Percentiles rank a stretch among this genome's conserved stretches.
Conservation (phyloP, 1,140 invertebrate species). For the Pseudomyrmex dendroicus region DNA sequence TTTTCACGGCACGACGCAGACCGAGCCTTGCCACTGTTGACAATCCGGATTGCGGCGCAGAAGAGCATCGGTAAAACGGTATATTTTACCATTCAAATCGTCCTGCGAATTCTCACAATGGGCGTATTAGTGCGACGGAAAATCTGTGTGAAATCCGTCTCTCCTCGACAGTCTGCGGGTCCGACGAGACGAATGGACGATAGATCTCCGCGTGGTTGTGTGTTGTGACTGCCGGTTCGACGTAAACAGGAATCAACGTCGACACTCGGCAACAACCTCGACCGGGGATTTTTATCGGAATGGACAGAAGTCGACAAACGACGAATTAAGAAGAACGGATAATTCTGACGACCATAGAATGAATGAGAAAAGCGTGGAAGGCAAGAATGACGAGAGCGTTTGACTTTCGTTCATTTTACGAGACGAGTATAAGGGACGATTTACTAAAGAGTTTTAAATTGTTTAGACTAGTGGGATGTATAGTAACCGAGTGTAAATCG, state of each 20-base stretch:
- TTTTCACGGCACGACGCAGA: constrained; percentile 27
- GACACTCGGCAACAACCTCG: constrained; percentile 6
- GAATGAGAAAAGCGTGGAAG: not conserved
- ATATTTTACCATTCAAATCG: constrained; percentile 69
- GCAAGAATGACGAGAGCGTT: not conserved
- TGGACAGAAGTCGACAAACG: constrained; percentile 38
- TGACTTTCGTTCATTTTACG: not conserved
- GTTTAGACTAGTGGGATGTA: too few species aligned
- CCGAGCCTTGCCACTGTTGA: constrained; percentile 58
- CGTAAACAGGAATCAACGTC: constrained; percentile 49
- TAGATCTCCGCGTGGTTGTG: not conserved
- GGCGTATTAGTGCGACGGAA: constrained; percentile 79
- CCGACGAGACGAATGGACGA: not conserved
- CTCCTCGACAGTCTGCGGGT: not conserved
- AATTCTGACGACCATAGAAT: not conserved
- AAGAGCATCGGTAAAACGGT: constrained; percentile 41
- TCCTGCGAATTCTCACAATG: constrained; percentile 72
- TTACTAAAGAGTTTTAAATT: too few species aligned
- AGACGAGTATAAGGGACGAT: too few species aligned
- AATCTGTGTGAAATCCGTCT: constrained; percentile 79
- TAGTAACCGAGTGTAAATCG: too few species aligned
- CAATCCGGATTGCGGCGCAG: constrained; percentile 17
- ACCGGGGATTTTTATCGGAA: constrained; percentile 27
- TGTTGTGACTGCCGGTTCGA: constrained; percentile 70
- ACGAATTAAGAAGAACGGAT: constrained; percentile 20